Conservation (phyloP, 2,113 vertebrate genomes). For the Regulus satrapa region DNA sequence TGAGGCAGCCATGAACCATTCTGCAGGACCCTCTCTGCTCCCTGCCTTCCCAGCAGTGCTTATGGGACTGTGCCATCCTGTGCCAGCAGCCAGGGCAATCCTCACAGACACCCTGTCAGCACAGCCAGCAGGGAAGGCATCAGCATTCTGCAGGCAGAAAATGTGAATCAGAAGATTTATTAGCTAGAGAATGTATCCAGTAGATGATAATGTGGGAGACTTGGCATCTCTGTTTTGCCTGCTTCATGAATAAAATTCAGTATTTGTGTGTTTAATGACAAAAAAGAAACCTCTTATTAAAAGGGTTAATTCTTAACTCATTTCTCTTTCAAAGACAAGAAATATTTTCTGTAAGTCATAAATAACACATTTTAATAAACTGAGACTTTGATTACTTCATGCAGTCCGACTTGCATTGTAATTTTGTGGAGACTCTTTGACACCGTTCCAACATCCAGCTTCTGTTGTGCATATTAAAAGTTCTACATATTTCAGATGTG, state of each 20-base stretch:
- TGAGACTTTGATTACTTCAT: constrained; percentile 69
- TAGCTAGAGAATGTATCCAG: not conserved
- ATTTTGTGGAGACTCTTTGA: constrained; percentile 62
- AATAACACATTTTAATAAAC: constrained; percentile 72
- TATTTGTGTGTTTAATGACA: not conserved
- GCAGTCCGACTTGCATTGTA: constrained; percentile 58
- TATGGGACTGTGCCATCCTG: not conserved
- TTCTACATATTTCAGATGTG: constrained; percentile 41
- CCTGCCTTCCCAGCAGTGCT: not conserved
- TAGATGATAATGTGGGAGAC: constrained; percentile 2
- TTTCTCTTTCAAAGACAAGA: constrained; percentile 54
- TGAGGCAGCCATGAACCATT: not conserved
- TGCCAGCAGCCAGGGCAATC: not conserved
- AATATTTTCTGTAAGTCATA: constrained; percentile 70
- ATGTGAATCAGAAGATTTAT: constrained; percentile 23
- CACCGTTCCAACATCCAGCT: constrained; percentile 47
- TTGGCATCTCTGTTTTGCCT: constrained; percentile 1
- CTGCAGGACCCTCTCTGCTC: not conserved
- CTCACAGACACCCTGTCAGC: not conserved
- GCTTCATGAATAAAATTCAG: constrained; percentile 34
- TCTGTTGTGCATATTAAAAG: constrained; percentile 56
- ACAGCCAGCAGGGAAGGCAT: not conserved
- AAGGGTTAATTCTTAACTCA: constrained; percentile 67
- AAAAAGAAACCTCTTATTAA: constrained; percentile 20
- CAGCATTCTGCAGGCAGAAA: not conserved